These are phyloP conservation scores for Abramis brama DNA, from an alignment of 2,113 vertebrate species.

Conservation along the genomic window DNA sequence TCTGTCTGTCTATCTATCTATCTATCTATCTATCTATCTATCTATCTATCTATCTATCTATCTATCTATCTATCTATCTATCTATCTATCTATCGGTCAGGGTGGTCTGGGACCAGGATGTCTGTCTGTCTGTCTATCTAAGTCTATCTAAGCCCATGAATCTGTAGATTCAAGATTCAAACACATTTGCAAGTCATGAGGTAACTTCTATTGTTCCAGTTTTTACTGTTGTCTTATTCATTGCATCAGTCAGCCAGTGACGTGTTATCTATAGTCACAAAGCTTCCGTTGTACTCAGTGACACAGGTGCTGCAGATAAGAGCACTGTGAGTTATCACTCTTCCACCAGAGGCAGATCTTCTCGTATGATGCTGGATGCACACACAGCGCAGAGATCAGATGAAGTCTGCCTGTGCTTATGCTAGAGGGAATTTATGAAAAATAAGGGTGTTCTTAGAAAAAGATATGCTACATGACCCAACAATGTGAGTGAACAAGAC, in stretches of 20 bases:
- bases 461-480: conserved; percentile 36
- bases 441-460: conserved; percentile 43
- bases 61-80: neutral
- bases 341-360: conserved; percentile 33
- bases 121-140: neutral
- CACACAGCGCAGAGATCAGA: conserved; percentile 10
- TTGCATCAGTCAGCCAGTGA: conserved; percentile 43
- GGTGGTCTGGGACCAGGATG: too few species aligned
- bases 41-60: neutral
- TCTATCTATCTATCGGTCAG: neutral
- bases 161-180: neutral
- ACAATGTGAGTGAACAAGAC: conserved; percentile 3
- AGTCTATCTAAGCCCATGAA: neutral
- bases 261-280: conserved; percentile 48
- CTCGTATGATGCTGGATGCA: conserved; percentile 3
- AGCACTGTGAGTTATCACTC: conserved; percentile 40
- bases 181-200: conserved; percentile 9
- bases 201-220: neutral
- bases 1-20: neutral
- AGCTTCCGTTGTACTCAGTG: conserved; percentile 38
- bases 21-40: neutral
- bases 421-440: conserved; percentile 8
- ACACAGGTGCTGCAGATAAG: conserved; percentile 46
- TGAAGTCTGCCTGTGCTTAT: neutral
- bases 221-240: conserved; percentile 36